Percentiles rank a stretch among this genome's conserved stretches.
Conservation (phyloP, 1,140 invertebrate species). For the Planococcus citri region DNA sequence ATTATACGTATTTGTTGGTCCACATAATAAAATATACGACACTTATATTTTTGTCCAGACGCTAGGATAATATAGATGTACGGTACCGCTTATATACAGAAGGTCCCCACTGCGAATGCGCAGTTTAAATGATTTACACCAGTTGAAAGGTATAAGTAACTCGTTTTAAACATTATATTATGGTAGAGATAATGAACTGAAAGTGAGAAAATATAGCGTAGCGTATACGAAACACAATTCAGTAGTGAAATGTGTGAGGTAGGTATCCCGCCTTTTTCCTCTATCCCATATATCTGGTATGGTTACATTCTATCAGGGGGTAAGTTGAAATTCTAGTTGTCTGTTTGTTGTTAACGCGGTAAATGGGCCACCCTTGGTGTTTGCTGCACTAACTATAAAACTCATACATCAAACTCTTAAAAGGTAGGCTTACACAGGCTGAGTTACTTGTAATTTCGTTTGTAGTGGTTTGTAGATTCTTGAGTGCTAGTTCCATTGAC, state of each 20-base stretch:
- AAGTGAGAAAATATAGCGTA: constrained; percentile 20
- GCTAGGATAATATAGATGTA: constrained; percentile 15
- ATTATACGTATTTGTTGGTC: neutral
- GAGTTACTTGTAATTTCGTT: constrained; percentile 1
- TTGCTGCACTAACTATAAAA: constrained; percentile 10
- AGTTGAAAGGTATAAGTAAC: constrained; percentile 20
- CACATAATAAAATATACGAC: constrained; percentile 16
- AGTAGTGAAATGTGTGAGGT: constrained; percentile 18
- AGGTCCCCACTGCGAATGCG: constrained; percentile 18
- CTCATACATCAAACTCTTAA: constrained; percentile 20
- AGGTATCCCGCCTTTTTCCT: constrained; percentile 15
- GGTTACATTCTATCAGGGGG: constrained; percentile 14
- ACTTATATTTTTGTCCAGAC: constrained; percentile 19
- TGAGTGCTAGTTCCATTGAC: neutral
- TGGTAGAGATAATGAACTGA: constrained; percentile 18
- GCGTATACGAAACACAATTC: constrained; percentile 12
- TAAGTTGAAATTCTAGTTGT: constrained; percentile 17
- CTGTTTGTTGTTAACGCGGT: constrained; percentile 18
- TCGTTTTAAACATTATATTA: constrained; percentile 20
- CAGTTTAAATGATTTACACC: constrained; percentile 19
- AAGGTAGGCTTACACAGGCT: constrained; percentile 19
- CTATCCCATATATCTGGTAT: neutral
- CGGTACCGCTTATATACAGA: neutral
- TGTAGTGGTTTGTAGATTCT: neutral
- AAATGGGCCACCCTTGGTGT: constrained; percentile 19